phyloP scores from a whole-genome alignment of 1,140 invertebrate genomes.

The Solenopsis fugax region DNA sequence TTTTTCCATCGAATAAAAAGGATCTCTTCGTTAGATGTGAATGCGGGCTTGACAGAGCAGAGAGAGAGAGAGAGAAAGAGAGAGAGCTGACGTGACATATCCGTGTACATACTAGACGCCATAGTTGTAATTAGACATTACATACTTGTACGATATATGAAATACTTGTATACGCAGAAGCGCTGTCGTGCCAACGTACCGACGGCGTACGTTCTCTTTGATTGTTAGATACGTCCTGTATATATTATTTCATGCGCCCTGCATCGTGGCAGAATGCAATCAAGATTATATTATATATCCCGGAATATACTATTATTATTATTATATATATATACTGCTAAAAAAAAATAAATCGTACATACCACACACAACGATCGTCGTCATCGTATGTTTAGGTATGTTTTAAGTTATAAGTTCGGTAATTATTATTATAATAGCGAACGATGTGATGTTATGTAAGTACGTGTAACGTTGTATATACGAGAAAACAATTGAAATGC shows the following conservation, averaged over 20 bases:
- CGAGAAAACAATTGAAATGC: conserved; percentile 80
- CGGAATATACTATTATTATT: conserved; percentile 46
- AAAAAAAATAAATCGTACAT: conserved; percentile 16
- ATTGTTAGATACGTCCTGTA: conserved; percentile 61
- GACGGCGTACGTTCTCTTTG: conserved; percentile 41
- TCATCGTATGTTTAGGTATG: conserved; percentile 49
- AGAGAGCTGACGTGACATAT: conserved; percentile 63
- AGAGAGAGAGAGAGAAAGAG: neutral
- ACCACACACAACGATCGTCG: conserved; percentile 14
- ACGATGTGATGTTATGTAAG: conserved; percentile 86
- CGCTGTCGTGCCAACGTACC: conserved; percentile 48
- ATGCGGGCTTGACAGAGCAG: conserved; percentile 9
- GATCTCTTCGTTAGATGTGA: conserved; percentile 1
- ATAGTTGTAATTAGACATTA: conserved; percentile 66
- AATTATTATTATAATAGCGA: conserved; percentile 83
- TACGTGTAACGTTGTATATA: conserved; percentile 86
- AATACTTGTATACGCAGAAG: conserved; percentile 57
- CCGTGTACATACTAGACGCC: conserved; percentile 68
- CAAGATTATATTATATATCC: conserved; percentile 61
- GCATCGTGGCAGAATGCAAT: conserved; percentile 40
- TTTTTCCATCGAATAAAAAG: neutral
- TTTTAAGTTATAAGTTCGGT: conserved; percentile 77
- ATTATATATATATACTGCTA: conserved; percentile 29
- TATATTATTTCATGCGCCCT: conserved; percentile 49
- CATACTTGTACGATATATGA: conserved; percentile 67